phyloP scores from a whole-genome alignment of 1,140 invertebrate species.

The Drosophila persimilis region DNA sequence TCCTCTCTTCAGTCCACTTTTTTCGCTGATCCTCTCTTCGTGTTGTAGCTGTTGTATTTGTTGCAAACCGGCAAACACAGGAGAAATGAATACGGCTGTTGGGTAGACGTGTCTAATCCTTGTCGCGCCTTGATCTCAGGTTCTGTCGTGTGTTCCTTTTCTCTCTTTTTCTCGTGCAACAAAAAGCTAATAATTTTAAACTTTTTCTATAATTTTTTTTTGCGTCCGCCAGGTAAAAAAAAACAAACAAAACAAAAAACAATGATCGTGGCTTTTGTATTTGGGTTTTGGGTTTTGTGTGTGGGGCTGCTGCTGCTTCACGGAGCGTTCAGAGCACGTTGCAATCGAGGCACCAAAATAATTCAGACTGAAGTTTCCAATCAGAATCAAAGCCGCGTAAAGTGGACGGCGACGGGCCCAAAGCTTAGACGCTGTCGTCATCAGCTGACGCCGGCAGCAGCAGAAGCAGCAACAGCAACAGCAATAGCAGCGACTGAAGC shows the following conservation, averaged over 20 bases:
- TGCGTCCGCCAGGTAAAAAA: slow-evolving; percentile 22
- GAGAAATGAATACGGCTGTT: slow-evolving; percentile 39
- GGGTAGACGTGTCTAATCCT: slow-evolving; percentile 65
- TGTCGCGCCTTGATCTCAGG: slow-evolving; percentile 19
- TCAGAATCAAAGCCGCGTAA: slow-evolving; percentile 79
- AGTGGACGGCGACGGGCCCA: slow-evolving; percentile 47
- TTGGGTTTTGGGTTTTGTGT: slow-evolving; percentile 19
- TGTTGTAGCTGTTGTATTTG: slow-evolving; percentile 18
- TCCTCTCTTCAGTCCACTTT: slow-evolving; percentile 1
- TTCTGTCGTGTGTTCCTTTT: slow-evolving; percentile 23
- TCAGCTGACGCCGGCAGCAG: slow-evolving; percentile 26
- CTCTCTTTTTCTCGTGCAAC: background rate
- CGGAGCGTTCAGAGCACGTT: slow-evolving; percentile 73
- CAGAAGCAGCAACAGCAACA: slow-evolving; percentile 4
- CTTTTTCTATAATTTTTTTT: slow-evolving; percentile 4
- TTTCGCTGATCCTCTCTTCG: slow-evolving; percentile 16
- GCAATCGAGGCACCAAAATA: slow-evolving; percentile 82
- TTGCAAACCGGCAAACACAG: slow-evolving; percentile 53
- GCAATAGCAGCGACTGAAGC: slow-evolving; percentile 14
- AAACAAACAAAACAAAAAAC: slow-evolving; percentile 54
- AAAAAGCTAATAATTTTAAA: slow-evolving; percentile 1
- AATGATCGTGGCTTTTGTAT: slow-evolving; percentile 24
- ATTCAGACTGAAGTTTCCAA: slow-evolving; percentile 80
- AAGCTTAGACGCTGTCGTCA: slow-evolving; percentile 57
- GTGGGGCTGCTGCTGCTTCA: slow-evolving; percentile 21